Conservation (phyloP, 2,888 invertebrate species). For the Calameuta filiformis region DNA sequence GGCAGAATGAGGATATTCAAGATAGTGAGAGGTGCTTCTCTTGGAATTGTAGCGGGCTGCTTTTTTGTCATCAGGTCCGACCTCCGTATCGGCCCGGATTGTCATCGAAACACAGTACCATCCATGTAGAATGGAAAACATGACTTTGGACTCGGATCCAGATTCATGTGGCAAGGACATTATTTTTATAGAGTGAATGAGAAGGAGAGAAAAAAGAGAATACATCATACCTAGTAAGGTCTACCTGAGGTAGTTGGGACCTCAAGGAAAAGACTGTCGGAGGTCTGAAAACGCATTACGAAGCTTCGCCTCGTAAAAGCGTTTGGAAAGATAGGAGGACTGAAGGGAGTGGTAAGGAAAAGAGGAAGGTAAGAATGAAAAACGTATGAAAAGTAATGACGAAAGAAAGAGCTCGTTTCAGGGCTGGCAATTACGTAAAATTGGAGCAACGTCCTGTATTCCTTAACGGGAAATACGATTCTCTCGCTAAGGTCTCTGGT, state of each 20-base stretch:
- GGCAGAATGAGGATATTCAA: not conserved
- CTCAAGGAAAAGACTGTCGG: not conserved
- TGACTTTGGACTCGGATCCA: not conserved
- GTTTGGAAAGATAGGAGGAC: not conserved
- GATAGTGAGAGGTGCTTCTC: not conserved
- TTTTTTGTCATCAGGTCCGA: not conserved
- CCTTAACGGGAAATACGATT: not conserved
- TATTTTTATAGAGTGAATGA: not conserved
- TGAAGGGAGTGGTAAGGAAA: not conserved
- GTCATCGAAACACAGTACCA: not conserved
- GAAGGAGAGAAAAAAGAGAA: not conserved
- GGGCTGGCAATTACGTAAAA: constrained; percentile 5
- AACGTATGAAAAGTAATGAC: not conserved
- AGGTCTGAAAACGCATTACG: not conserved
- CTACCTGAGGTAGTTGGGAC: not conserved
- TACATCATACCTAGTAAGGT: not conserved
- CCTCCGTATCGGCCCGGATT: not conserved
- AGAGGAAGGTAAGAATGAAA: not conserved
- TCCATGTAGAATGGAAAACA: not conserved
- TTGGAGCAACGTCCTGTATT: constrained; percentile 1
- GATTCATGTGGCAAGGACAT: not conserved
- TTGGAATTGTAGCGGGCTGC: not conserved
- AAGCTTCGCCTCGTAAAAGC: not conserved
- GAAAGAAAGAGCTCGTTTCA: constrained; percentile 1
- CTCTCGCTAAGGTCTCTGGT: not conserved